These are phyloP conservation scores for Anolis carolinensis DNA, from an alignment of 2,113 vertebrate species.

Conservation along the genomic window DNA sequence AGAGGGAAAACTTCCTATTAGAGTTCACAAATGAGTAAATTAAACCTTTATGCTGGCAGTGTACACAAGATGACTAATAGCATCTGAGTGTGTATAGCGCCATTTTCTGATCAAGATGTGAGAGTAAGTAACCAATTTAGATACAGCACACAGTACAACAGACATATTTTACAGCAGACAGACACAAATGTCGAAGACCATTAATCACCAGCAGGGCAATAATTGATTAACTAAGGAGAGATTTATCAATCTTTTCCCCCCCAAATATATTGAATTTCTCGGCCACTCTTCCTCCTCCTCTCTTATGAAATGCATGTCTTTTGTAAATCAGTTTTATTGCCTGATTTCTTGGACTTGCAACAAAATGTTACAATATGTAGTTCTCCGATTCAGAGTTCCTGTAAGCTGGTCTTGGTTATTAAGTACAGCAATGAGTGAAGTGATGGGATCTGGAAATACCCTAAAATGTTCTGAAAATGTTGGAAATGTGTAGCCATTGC, in stretches of 20 bases:
- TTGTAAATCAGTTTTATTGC: background rate
- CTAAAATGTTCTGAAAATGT: background rate
- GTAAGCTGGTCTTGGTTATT: background rate
- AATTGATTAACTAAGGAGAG: slow-evolving; percentile 10
- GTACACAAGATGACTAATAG: slow-evolving; percentile 2
- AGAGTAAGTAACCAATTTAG: slow-evolving; percentile 3
- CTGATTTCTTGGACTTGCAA: background rate
- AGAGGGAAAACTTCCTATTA: background rate
- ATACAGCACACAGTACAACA: background rate
- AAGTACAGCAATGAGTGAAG: background rate
- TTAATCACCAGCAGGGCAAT: background rate
- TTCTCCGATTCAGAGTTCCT: background rate
- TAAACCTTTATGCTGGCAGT: background rate
- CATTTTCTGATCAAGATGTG: slow-evolving; percentile 19
- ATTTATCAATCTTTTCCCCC: background rate
- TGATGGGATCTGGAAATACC: background rate
- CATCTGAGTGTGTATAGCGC: background rate
- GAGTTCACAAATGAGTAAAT: slow-evolving; percentile 18
- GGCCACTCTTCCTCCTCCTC: background rate
- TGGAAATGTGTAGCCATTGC: background rate
- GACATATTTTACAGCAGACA: slow-evolving; percentile 9
- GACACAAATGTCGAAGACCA: background rate
- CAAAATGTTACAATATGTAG: background rate
- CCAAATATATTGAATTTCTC: background rate
- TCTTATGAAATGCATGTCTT: background rate